These are phyloP conservation scores for Dolichomitus sp. DNA, from an alignment of 2,888 invertebrate genomes.

Conservation along the genomic window DNA sequence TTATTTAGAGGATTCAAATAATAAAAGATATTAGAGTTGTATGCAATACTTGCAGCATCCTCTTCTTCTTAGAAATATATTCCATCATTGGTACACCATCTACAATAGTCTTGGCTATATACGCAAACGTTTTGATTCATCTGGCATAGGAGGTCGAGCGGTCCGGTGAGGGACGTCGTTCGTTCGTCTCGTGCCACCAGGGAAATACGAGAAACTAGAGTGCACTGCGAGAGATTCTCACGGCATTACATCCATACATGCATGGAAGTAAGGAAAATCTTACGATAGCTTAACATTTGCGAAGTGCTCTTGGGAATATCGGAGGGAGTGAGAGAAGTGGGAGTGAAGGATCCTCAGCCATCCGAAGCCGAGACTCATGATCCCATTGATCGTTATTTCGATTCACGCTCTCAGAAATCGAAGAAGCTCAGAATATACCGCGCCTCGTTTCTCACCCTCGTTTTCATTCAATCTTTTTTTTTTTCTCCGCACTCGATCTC, in stretches of 20 bases:
- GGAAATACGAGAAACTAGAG: constrained; percentile 62
- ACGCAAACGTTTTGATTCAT: constrained; percentile 60
- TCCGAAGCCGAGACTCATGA: constrained; percentile 14
- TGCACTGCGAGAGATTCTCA: constrained; percentile 38
- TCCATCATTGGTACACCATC: not conserved
- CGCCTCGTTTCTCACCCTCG: constrained; percentile 46
- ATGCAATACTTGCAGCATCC: not conserved
- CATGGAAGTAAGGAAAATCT: constrained; percentile 70
- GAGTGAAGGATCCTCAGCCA: constrained; percentile 11
- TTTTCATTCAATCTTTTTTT: constrained; percentile 45
- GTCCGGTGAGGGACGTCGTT: constrained; percentile 56
- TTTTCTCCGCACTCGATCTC: not conserved
- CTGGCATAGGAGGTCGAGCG: constrained; percentile 52
- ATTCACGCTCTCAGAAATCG: constrained; percentile 32
- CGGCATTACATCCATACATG: constrained; percentile 71
- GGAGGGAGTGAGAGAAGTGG: not conserved
- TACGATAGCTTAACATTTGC: constrained; percentile 60
- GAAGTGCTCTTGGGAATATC: constrained; percentile 61
- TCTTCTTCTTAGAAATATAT: not conserved
- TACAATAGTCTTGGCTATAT: constrained; percentile 19
- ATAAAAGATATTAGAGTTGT: not conserved
- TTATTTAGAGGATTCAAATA: not conserved
- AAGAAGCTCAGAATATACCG: not conserved
- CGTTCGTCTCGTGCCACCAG: constrained; percentile 57
- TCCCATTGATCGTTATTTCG: constrained; percentile 62